Evolutionary conservation across 1,140 invertebrate genomes (phyloP), one percentile per base, ranked within the genome.

Genomic region (Drosophila insularis): DNA sequence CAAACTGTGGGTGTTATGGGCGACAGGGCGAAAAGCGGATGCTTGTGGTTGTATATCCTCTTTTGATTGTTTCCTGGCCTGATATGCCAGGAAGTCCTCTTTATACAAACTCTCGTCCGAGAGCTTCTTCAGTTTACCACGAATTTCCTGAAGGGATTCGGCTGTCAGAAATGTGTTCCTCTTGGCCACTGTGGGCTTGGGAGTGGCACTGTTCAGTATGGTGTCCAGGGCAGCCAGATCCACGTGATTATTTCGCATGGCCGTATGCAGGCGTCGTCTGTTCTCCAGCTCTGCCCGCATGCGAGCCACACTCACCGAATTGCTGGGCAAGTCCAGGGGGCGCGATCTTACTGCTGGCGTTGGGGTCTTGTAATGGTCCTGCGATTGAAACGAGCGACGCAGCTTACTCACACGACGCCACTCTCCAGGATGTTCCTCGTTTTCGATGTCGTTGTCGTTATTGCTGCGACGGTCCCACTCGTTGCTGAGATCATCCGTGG

Each of bases 311-410:
- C 91, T 93, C 6, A 93, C 93, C 1, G 86, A 92, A 60, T 87
- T 93, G 58, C 92, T 90, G 1, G 93, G 93, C 31, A 95, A 79
- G 80, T 95, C 94, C 40, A 93, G 80, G 5, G 93, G 92, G 54
- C 92, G 93, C 7, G 87, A 70, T 4, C 73, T 63, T 1, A 59
- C 40, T 0, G 59, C 6, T 10, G 62, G 6, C 6, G 54, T 13
- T 0, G 74, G 43, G 23, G 43, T 69, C 13, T 81, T 81, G 55
- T 81, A 77, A 37, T 79, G 82, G 39, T 78, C 78, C 67, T 86
- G 74, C 21, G 94, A 94, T 81, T 95, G 94, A 50, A 96, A 92
- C 10, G 95, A 95, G 60, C 94, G 89, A 39, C 94, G 92, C 19
- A 94, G 89, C 78, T 93, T 94, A 14, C 93, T 93, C 19, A 93